These are phyloP conservation scores for Lagopus leucura DNA, from an alignment of 2,113 vertebrate genomes.

Conservation along the genomic window DNA sequence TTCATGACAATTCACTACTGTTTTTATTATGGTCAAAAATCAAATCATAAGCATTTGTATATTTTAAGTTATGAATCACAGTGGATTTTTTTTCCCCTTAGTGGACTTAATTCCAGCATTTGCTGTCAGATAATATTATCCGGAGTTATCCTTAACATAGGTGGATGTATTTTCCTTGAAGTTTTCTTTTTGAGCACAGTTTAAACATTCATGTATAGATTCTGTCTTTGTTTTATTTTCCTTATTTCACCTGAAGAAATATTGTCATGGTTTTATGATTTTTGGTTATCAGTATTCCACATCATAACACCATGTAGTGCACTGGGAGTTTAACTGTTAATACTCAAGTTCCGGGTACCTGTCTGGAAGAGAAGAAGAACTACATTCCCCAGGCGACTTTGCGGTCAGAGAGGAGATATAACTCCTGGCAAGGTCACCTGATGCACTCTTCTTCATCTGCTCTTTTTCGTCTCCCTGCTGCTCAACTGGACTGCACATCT, in stretches of 20 bases:
- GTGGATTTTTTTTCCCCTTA: background rate
- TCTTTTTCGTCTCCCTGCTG: no score
- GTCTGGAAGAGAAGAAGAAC: no score
- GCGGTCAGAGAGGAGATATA: no score
- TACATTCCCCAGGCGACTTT: no score
- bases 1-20: background rate
- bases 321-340: no score
- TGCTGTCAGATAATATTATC: background rate
- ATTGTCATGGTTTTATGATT: no score
- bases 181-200: background rate
- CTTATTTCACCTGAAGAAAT: background rate
- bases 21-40: background rate
- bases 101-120: background rate
- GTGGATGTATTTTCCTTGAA: background rate
- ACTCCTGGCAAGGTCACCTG: no score
- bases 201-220: background rate
- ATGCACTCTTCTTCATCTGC: no score
- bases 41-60: background rate
- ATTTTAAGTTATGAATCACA: accelerated
- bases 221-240: background rate
- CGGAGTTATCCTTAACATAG: background rate
- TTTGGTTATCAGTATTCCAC: no score
- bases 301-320: no score
- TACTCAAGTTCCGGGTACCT: no score
- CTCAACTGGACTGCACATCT: no score